phyloP scores from a whole-genome alignment of 1,140 invertebrate species.

The Triops longicaudatus region DNA sequence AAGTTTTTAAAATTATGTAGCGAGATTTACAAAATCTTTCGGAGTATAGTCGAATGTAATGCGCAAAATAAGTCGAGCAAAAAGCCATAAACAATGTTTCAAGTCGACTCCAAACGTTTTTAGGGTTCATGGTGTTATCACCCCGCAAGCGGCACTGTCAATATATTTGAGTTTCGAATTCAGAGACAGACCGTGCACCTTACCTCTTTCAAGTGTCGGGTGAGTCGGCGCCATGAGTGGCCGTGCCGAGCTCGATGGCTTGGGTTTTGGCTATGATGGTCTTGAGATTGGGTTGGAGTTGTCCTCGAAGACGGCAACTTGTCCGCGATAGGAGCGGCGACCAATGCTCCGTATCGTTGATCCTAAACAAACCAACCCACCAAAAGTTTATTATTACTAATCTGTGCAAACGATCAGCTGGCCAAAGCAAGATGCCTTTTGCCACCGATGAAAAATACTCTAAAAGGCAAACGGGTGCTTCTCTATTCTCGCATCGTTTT shows the following conservation, averaged over 20 bases:
- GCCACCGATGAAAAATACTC: too few species aligned
- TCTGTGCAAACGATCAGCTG: neutral
- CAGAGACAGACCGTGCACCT: neutral
- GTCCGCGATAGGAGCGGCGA: neutral
- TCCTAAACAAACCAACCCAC: neutral
- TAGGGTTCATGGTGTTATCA: too few species aligned
- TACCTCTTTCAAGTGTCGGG: neutral
- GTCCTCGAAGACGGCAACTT: neutral
- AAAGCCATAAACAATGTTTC: too few species aligned
- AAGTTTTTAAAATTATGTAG: too few species aligned
- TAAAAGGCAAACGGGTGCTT: too few species aligned
- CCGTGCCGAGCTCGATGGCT: neutral
- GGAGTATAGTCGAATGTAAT: too few species aligned
- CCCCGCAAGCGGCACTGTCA: too few species aligned
- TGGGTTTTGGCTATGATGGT: neutral
- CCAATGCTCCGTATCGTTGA: neutral
- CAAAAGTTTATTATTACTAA: neutral
- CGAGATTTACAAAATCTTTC: too few species aligned
- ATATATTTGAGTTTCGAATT: too few species aligned
- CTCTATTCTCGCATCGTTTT: too few species aligned
- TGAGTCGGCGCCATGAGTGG: neutral
- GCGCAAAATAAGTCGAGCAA: too few species aligned
- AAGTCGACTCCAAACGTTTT: too few species aligned
- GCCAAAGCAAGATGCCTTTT: neutral
- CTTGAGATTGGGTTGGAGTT: neutral